These are phyloP conservation scores for Brachylomia viminalis DNA, from an alignment of 2,888 invertebrate genomes.

Conservation along the genomic window DNA sequence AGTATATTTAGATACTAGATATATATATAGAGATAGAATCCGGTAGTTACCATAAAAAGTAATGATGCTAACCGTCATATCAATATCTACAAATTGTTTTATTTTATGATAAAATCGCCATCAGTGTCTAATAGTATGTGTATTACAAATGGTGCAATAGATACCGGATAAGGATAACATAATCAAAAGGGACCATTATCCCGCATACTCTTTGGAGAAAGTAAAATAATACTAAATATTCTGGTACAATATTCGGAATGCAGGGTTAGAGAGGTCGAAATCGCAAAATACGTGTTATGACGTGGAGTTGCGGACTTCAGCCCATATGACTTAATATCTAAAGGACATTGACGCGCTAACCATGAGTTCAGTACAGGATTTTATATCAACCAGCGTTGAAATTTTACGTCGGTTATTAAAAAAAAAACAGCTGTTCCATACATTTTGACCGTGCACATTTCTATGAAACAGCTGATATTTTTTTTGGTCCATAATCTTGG, in stretches of 20 bases:
- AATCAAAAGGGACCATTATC: constrained; percentile 49
- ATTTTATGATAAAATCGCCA: constrained; percentile 69
- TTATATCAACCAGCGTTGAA: too few relatives aligned
- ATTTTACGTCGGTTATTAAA: neutral
- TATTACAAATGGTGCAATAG: constrained; percentile 62
- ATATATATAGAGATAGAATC: too few relatives aligned
- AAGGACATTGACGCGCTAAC: neutral
- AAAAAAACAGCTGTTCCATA: neutral
- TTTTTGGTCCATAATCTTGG: neutral
- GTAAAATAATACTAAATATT: constrained; percentile 26
- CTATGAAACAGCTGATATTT: too few relatives aligned
- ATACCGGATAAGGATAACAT: constrained; percentile 54
- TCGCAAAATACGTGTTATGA: too few relatives aligned
- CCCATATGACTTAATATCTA: too few relatives aligned
- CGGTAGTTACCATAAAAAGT: constrained; percentile 78
- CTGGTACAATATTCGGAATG: constrained; percentile 5
- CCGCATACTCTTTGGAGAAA: constrained; percentile 33
- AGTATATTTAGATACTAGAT: too few relatives aligned
- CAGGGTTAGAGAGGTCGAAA: too few relatives aligned
- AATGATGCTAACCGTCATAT: constrained; percentile 72
- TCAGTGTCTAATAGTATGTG: constrained; percentile 62
- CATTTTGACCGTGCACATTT: neutral
- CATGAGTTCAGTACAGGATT: too few relatives aligned
- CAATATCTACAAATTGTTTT: constrained; percentile 75
- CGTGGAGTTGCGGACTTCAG: too few relatives aligned